Evolutionary conservation across 1,140 invertebrate genomes (phyloP).

Genomic region (Pogonomyrmex barbatus): DNA sequence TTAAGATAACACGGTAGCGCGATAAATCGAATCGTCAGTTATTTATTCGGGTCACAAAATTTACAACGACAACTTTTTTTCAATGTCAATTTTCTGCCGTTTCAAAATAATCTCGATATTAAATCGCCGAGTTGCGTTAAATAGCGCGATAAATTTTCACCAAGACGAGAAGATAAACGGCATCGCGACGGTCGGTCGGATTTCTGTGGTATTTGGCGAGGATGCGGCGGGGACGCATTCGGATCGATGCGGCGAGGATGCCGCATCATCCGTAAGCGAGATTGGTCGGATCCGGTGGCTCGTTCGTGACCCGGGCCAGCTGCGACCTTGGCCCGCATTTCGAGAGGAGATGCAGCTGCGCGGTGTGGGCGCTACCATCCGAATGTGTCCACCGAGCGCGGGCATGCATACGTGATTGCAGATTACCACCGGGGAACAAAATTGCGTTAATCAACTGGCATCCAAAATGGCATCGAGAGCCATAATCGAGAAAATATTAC

Average conservation of each 20-base stretch:
- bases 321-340: conserved; percentile 82
- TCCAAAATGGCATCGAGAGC: neutral
- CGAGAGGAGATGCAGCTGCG: conserved; percentile 67
- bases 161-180: neutral
- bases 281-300: conserved; percentile 69
- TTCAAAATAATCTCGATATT: neutral
- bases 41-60: neutral
- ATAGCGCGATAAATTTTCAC: neutral
- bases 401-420: conserved; percentile 6
- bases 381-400: conserved; percentile 30
- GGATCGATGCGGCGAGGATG: conserved; percentile 67
- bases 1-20: neutral
- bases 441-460: neutral
- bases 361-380: conserved; percentile 33
- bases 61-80: neutral
- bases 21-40: neutral
- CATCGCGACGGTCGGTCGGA: neutral
- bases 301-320: conserved; percentile 73
- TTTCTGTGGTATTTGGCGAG: conserved; percentile 36
- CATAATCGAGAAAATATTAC: conserved; percentile 11
- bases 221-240: conserved; percentile 48
- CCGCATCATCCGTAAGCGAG: conserved; percentile 76
- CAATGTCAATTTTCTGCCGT: neutral
- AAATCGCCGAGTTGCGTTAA: neutral
- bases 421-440: neutral